Evolutionary conservation across 1,140 invertebrate species (phyloP).

Genomic region (Caenorhabditis remanei): DNA sequence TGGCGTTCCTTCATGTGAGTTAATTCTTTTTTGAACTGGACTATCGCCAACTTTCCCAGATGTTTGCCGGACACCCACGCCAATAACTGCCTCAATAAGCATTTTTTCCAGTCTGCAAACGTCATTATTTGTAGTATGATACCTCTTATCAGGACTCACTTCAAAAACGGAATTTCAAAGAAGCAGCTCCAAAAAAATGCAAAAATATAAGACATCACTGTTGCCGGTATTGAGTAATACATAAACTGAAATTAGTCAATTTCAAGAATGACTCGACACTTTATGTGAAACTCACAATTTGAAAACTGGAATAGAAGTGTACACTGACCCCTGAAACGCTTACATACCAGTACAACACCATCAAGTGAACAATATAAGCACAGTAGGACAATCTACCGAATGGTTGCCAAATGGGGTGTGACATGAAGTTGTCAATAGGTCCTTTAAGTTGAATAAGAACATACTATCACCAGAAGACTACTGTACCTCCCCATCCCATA

Average conservation of each 20-base stretch:
- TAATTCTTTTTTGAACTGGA: too few relatives aligned
- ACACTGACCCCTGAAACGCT: not conserved
- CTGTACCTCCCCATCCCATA: constrained; percentile 57
- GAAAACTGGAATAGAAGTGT: constrained; percentile 30
- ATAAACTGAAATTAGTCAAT: constrained; percentile 49
- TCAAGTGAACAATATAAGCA: constrained; percentile 51
- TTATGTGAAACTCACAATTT: constrained; percentile 11
- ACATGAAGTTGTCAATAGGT: constrained; percentile 47
- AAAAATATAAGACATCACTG: constrained; percentile 53
- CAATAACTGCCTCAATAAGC: not conserved
- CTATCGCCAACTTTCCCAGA: not conserved
- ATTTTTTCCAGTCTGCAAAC: constrained; percentile 33
- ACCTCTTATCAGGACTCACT: not conserved
- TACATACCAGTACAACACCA: constrained; percentile 14
- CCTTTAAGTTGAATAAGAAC: not conserved
- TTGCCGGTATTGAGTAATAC: constrained; percentile 19
- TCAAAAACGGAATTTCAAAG: constrained; percentile 58
- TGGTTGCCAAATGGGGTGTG: constrained; percentile 56
- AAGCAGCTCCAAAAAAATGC: constrained; percentile 59
- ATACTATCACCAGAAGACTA: too few relatives aligned
- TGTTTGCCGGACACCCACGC: not conserved
- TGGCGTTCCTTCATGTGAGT: too few relatives aligned
- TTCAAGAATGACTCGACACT: too few relatives aligned
- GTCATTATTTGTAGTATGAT: not conserved
- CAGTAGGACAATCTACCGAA: constrained; percentile 42